These are phyloP conservation scores for Ophiothrix spiculata DNA, from an alignment of 35 echinoderm and acorn worm species.

Conservation along the genomic window DNA sequence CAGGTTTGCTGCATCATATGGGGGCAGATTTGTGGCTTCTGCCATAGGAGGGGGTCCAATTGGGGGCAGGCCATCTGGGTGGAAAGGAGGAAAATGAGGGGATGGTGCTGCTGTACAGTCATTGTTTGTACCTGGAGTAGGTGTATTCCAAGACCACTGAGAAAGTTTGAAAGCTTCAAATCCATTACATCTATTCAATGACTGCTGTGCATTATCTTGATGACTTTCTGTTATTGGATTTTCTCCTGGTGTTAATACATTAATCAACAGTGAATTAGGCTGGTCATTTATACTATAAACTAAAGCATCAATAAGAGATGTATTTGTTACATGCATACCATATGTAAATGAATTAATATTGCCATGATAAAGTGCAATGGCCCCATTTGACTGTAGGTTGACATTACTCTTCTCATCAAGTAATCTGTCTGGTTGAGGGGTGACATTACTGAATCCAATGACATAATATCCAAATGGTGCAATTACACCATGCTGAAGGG, in stretches of 20 bases:
- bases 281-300: slow-evolving; percentile 68
- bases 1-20: neutral
- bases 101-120: slow-evolving; percentile 2
- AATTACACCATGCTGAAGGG: slow-evolving; percentile 32
- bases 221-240: no score
- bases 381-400: slow-evolving; percentile 58
- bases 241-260: no score
- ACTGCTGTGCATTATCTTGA: no score
- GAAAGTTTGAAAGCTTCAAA: slow-evolving; percentile 44
- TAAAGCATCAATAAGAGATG: slow-evolving; percentile 75
- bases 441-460: slow-evolving; percentile 59
- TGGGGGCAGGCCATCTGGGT: neutral
- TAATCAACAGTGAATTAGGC: no score
- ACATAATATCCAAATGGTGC: slow-evolving; percentile 44
- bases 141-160: neutral
- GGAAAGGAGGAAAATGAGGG: neutral
- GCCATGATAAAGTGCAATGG: slow-evolving; percentile 72
- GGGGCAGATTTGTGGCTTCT: neutral
- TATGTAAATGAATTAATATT: slow-evolving; percentile 23
- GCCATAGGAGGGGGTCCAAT: neutral
- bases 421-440: slow-evolving; percentile 52
- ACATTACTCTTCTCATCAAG: slow-evolving; percentile 3
- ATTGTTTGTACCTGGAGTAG: slow-evolving; percentile 53
- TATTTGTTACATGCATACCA: slow-evolving; percentile 51
- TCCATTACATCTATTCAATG: slow-evolving; percentile 76